Base-by-base conservation (phyloP, 92 coral and sea anemone species). In the Actinostola sp. region DNA sequence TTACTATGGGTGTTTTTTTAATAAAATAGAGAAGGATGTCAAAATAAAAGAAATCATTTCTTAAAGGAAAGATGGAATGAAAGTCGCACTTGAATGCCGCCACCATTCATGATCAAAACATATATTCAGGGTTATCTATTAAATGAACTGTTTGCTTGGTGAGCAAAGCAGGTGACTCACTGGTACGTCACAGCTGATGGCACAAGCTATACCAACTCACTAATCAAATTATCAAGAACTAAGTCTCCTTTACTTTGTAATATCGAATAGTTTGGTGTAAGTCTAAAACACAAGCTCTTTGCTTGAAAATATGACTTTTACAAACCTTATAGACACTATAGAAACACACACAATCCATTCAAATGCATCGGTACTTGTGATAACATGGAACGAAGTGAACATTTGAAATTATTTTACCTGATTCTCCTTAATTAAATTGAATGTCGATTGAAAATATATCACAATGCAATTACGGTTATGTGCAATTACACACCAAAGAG, bases 111-210 rank as follows among this genome's bases (percentile, higher is more conserved):
- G 28, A 24, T 23, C 44, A 32, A 31, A 68, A 68, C 74, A 68
- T 44, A 8, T 29, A 68, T 50, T 50, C 48, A 68, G 4, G 61
- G 62, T 51, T 56, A 51, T 26, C 62, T 68, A 68, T 68, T 51
- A 68, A 48, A 24, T 24, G 56, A 29, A 66, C 41, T 68, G 62
- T 52, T 68, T 50, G 31, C 46, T 5, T 68, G 16, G 48, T 68
- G 61, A 21, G 59, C 45, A 15, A 20, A 25, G 23, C 79, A 59
- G 79, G 79, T 73, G 60, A 25, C 60, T 23, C 8, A 31, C 79
- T 30, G 79, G 79, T 73, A 73, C 24, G 79, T 73, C 41, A 73
- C 79, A 73, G 56, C 24, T 61, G 56, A 73, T 33, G 33, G 79
- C 66, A 57, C 77, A 68, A 68, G n/a, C n/a, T n/a, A n/a, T n/a